Conservation (phyloP, 2,888 invertebrate species). For the Teleogryllus oceanicus region DNA sequence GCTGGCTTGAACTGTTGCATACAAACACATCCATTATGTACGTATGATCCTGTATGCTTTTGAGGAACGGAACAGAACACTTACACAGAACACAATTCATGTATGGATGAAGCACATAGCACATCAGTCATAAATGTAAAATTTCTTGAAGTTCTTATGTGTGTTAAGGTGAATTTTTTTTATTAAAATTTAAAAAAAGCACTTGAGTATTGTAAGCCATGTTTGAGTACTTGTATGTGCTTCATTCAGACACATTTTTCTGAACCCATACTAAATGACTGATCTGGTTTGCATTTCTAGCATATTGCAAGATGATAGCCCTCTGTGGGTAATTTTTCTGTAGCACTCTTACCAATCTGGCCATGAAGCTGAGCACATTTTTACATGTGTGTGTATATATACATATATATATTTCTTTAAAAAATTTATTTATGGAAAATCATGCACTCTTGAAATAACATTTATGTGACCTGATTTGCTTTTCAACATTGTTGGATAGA, state of each 20-base stretch:
- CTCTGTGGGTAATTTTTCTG: conserved; percentile 25
- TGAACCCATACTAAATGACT: conserved; percentile 36
- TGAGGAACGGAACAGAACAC: conserved; percentile 29
- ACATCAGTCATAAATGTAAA: neutral
- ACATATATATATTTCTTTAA: too few relatives aligned
- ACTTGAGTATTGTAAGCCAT: neutral
- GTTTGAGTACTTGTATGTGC: conserved; percentile 28
- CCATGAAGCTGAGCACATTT: neutral
- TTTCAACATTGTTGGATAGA: neutral
- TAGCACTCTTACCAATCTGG: conserved; percentile 1
- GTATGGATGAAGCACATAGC: conserved; percentile 27
- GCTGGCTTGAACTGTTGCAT: conserved; percentile 38
- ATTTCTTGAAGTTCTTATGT: neutral
- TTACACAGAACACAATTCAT: conserved; percentile 29
- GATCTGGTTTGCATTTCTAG: conserved; percentile 38
- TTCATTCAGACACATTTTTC: conserved; percentile 26
- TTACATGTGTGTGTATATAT: too few relatives aligned
- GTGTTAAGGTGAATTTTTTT: neutral
- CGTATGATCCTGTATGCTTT: conserved; percentile 22
- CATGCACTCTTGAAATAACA: neutral
- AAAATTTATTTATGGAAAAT: conserved; percentile 19
- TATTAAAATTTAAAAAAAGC: neutral
- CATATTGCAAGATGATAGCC: conserved; percentile 36
- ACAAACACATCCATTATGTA: conserved; percentile 25
- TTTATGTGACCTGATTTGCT: neutral